Evolutionary conservation across 2,888 invertebrate genomes (phyloP), one percentile per base, ranked within the genome.

Genomic region (Choristoneura rosaceana): DNA sequence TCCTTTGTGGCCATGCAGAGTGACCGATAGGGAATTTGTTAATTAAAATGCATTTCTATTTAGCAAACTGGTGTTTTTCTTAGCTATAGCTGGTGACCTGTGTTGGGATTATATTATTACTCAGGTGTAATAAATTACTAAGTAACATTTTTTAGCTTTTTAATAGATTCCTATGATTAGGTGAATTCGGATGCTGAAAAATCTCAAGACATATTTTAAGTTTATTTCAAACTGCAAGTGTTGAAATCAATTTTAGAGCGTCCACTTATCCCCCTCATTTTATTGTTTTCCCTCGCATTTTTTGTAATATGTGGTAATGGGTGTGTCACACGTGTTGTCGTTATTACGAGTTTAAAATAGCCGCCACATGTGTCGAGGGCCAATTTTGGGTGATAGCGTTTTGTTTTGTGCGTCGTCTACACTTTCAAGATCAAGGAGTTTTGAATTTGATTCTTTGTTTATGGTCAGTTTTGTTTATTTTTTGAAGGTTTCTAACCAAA

Each of bases 221-320:
- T 62, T 17, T 3, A 15, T 17, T 43, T 25, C 43, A 52, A 34
- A 59, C 14, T 4, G 59, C 43, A 25, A 25, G 17, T 52, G 52
- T 61, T 38, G 69, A 43, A 73, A 73, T 73, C 87, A 90, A 91
- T 89, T 92, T 91, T 90, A 90, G 91, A 91, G 77, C 82, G 87
- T 88, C 88, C 87, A 88, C 81, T 81, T 81, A 82, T 83, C 84
- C 84, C 84, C 84, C 84, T 81, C 80, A 78, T 89, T 93, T 94
- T 92, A 93, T 93, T 93, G 93, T 93, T 94, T 92, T 92, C 90
- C 90, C 87, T 86, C 75, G 65, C 87, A 88, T 91, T 93, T 94
- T 93, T 93, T 92, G 92, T 94, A 94, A 94, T 94, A 94, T 92
- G 93, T 91, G 93, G 92, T 94, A 94, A 94, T 94, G 93, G 92